Evolutionary conservation across 2,113 vertebrate genomes (phyloP).

Genomic region (Pelecanoides urinatrix): DNA sequence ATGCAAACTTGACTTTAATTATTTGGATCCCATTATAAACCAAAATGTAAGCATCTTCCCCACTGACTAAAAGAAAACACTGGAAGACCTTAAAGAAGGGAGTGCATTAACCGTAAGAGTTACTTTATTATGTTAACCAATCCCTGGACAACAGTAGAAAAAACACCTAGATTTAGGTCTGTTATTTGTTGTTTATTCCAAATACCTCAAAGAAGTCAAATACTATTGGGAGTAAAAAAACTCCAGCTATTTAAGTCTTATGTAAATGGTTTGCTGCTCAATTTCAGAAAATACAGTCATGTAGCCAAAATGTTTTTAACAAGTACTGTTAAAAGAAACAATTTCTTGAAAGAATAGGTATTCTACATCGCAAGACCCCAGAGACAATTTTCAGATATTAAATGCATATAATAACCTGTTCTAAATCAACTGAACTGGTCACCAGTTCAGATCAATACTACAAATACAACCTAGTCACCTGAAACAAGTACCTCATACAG

Average conservation of each 20-base stretch:
- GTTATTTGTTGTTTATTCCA: background rate
- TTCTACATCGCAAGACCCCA: background rate
- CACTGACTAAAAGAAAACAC: background rate
- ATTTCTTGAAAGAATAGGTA: background rate
- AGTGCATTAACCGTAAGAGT: background rate
- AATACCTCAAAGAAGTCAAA: background rate
- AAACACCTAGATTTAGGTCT: background rate
- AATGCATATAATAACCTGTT: background rate
- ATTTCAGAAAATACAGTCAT: background rate
- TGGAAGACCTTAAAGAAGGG: background rate
- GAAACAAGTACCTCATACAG: conserved; percentile 9
- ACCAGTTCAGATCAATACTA: conserved; percentile 44
- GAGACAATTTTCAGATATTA: conserved; percentile 19
- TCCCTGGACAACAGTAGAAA: background rate
- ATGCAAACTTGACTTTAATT: background rate
- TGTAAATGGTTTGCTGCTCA: background rate
- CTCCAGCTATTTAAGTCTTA: background rate
- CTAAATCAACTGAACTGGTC: conserved; percentile 29
- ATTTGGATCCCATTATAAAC: background rate
- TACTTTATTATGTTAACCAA: background rate
- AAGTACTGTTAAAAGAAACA: background rate
- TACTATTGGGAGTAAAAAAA: background rate
- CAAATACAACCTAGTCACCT: conserved; percentile 11
- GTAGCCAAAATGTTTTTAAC: background rate
- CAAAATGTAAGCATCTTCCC: background rate